phyloP scores from a whole-genome alignment of 2,113 vertebrate genomes.

The Myodes glareolus region DNA sequence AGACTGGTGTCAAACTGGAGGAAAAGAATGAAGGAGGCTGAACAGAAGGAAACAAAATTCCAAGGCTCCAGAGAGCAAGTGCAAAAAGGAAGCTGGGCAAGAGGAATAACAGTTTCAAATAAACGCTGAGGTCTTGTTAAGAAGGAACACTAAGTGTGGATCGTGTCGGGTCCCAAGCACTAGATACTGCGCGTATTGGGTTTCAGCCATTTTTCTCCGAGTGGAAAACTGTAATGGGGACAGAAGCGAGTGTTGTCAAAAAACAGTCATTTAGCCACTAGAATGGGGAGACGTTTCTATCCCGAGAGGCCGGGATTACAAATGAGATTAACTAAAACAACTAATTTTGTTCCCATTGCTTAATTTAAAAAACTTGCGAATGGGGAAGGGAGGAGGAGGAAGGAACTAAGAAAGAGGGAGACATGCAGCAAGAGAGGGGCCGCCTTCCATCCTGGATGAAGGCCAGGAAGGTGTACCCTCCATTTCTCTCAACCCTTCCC shows the following conservation, averaged over 20 bases:
- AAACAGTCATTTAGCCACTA: conserved; percentile 30
- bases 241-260: conserved; percentile 45
- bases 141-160: conserved; percentile 52
- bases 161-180: conserved; percentile 46
- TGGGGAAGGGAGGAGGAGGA: not conserved
- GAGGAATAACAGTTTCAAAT: conserved; percentile 50
- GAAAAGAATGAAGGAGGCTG: not conserved
- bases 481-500: not conserved
- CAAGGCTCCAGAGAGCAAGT: not conserved
- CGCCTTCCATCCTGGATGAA: not conserved
- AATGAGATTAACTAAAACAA: conserved; percentile 10
- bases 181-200: conserved; percentile 7
- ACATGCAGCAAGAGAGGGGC: not conserved
- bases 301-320: not conserved
- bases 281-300: not conserved
- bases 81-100: conserved; percentile 1
- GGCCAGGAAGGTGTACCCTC: not conserved
- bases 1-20: not conserved
- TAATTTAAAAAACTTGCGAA: not conserved
- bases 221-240: conserved; percentile 12
- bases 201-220: conserved; percentile 54
- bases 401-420: not conserved
- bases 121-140: conserved; percentile 42
- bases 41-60: not conserved
- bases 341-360: conserved; percentile 15